A percentile compares a stretch with the other conserved stretches of the same genome.
Evolutionary conservation across 1,140 invertebrate genomes (phyloP).

Genomic region (Harpegnathos saltator): DNA sequence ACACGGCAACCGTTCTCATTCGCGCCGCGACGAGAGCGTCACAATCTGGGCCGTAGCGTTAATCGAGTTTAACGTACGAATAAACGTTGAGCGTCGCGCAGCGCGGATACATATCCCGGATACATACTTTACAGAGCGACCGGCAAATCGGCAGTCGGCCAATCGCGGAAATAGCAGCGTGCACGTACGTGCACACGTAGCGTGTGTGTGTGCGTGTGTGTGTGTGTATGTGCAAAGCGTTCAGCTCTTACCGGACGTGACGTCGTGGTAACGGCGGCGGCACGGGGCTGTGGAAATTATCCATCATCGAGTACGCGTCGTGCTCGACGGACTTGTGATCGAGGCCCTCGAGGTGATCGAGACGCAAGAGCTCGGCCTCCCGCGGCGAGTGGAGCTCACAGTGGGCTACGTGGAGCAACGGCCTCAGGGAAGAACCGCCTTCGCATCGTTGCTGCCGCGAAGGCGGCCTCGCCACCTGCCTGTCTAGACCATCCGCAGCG

Average conservation of each 20-base stretch:
- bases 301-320: constrained; percentile 84
- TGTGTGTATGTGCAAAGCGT: too few species aligned
- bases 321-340: constrained; percentile 80
- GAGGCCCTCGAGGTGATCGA: constrained; percentile 83
- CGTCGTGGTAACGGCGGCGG: constrained; percentile 83
- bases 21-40: neutral
- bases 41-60: neutral
- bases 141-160: neutral
- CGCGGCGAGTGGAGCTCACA: constrained; percentile 85
- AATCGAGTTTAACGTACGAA: neutral
- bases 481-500: constrained; percentile 82
- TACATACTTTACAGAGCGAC: neutral
- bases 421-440: constrained; percentile 83
- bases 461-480: constrained; percentile 79
- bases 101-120: neutral
- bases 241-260: constrained; percentile 82
- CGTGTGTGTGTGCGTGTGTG: too few species aligned
- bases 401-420: constrained; percentile 84
- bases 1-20: neutral
- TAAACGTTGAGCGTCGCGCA: neutral
- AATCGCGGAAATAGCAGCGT: neutral
- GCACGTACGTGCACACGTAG: too few species aligned
- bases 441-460: constrained; percentile 83
- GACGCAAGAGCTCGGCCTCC: constrained; percentile 83
- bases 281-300: constrained; percentile 84